Conservation (phyloP, 2,888 invertebrate species). For the Timandra comae region DNA sequence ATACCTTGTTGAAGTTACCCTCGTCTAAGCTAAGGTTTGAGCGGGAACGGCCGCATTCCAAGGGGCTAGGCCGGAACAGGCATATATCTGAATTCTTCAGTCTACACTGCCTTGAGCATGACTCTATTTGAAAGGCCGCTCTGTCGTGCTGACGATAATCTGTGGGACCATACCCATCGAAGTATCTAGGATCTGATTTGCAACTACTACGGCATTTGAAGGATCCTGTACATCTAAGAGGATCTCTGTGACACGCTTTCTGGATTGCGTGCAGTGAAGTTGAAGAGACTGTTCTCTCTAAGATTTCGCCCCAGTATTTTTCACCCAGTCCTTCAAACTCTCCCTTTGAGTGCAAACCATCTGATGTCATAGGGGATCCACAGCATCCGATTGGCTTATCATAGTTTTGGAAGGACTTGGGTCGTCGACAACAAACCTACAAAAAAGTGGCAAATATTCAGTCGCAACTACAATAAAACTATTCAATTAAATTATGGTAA, state of each 20-base stretch:
- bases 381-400: slow-evolving; percentile 70
- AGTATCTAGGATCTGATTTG: slow-evolving; percentile 65
- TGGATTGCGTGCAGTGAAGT: slow-evolving; percentile 84
- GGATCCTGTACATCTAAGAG: slow-evolving; percentile 59
- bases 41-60: slow-evolving; percentile 66
- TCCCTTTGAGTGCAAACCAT: slow-evolving; percentile 68
- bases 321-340: slow-evolving; percentile 82
- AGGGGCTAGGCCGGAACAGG: slow-evolving; percentile 57
- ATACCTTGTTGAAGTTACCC: slow-evolving; percentile 63
- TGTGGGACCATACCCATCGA: slow-evolving; percentile 58
- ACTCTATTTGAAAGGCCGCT: slow-evolving; percentile 68
- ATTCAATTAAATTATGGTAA: too few species aligned
- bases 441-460: slow-evolving; percentile 8
- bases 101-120: slow-evolving; percentile 67
- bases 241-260: slow-evolving; percentile 67
- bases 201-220: slow-evolving; percentile 65
- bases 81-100: slow-evolving; percentile 69
- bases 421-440: slow-evolving; percentile 64
- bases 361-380: slow-evolving; percentile 66
- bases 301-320: slow-evolving; percentile 86
- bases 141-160: slow-evolving; percentile 66
- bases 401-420: slow-evolving; percentile 54
- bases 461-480: too few species aligned
- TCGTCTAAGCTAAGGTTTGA: slow-evolving; percentile 72
- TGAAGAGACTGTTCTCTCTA: slow-evolving; percentile 86